These are phyloP conservation scores for Kradibia gibbosae DNA, from an alignment of 1,140 invertebrate genomes.

Conservation along the genomic window DNA sequence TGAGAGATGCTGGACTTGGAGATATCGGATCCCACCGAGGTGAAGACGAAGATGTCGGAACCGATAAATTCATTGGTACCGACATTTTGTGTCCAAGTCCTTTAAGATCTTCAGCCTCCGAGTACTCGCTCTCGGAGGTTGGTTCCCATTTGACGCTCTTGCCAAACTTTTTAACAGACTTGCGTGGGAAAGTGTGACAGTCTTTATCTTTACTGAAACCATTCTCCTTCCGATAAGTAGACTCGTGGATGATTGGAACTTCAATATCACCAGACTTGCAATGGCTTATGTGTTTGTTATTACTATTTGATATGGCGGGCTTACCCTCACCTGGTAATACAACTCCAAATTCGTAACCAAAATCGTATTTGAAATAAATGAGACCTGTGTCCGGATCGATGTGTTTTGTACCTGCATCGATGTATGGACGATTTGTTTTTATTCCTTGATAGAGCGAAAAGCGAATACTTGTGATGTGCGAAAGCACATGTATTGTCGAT, in stretches of 20 bases:
- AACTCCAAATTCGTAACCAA: conserved; percentile 86
- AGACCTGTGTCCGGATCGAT: conserved; percentile 84
- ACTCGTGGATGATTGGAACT: conserved; percentile 78
- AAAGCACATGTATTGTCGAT: not conserved
- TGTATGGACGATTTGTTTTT: conserved; percentile 49
- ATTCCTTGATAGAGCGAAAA: not conserved
- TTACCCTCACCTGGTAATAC: conserved; percentile 80
- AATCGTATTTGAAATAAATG: conserved; percentile 89
- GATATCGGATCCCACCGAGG: conserved; percentile 74
- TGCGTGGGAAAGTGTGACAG: conserved; percentile 51
- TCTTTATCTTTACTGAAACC: conserved; percentile 56
- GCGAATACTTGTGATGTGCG: not conserved
- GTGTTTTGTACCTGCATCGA: conserved; percentile 79
- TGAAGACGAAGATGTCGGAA: conserved; percentile 60
- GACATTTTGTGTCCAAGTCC: conserved; percentile 66
- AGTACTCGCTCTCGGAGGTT: conserved; percentile 78
- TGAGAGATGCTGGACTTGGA: conserved; percentile 75
- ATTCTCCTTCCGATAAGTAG: conserved; percentile 65
- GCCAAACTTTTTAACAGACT: conserved; percentile 61
- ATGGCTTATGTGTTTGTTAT: conserved; percentile 70
- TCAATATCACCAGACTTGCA: conserved; percentile 75
- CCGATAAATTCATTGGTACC: conserved; percentile 67
- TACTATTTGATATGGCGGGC: conserved; percentile 70
- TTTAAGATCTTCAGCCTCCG: conserved; percentile 72
- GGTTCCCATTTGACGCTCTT: conserved; percentile 79